These are phyloP conservation scores for Brachynemurus nebulosus DNA, from an alignment of 2,888 invertebrate species.

Conservation along the genomic window DNA sequence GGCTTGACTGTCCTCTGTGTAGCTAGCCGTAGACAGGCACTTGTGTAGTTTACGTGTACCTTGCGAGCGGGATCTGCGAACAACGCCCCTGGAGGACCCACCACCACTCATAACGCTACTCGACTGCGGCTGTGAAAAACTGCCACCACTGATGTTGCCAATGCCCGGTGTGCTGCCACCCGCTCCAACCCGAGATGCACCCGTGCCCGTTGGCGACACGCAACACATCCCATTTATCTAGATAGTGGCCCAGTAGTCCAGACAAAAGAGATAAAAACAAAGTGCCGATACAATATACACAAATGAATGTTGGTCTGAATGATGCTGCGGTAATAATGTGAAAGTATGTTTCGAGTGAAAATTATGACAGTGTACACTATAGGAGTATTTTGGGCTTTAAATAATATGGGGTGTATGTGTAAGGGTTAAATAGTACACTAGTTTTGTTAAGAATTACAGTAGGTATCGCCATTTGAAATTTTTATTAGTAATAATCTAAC, in stretches of 20 bases:
- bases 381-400: no score
- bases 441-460: no score
- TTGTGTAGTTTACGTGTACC: slow-evolving; percentile 89
- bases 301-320: neutral
- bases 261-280: slow-evolving; percentile 2
- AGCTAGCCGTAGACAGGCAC: slow-evolving; percentile 79
- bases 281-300: slow-evolving; percentile 6
- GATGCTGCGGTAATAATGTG: neutral
- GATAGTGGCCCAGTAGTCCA: slow-evolving; percentile 5
- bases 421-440: no score
- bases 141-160: slow-evolving; percentile 19
- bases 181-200: slow-evolving; percentile 20
- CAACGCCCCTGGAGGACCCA: slow-evolving; percentile 29
- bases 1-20: slow-evolving; percentile 44
- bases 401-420: no score
- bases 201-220: slow-evolving; percentile 42
- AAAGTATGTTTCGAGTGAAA: no score
- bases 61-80: slow-evolving; percentile 83
- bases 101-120: slow-evolving; percentile 21
- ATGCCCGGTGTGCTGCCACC: slow-evolving; percentile 17
- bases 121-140: slow-evolving; percentile 17
- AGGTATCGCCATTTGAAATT: no score
- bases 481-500: no score
- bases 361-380: no score
- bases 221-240: slow-evolving; percentile 68